phyloP scores from a whole-genome alignment of 2,797 vertebrate species.

The Calcarius lapponicus region DNA sequence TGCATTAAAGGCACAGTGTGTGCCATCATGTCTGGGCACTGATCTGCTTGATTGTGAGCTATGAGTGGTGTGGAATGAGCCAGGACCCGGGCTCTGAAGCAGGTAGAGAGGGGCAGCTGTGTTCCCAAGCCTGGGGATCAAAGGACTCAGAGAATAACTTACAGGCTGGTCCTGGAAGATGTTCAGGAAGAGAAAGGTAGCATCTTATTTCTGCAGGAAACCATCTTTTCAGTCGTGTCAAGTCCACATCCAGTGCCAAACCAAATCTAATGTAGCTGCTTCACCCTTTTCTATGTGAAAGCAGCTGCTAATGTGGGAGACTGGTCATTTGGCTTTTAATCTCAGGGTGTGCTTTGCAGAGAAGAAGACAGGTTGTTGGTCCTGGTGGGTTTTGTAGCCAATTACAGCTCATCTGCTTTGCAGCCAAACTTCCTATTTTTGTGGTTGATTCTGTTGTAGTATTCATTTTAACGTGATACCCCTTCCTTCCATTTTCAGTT shows the following conservation, averaged over 20 bases:
- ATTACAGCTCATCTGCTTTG: slow-evolving; percentile 11
- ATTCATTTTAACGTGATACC: not conserved
- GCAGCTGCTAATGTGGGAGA: not conserved
- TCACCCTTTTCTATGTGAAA: not conserved
- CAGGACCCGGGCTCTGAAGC: not conserved
- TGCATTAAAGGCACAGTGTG: not conserved
- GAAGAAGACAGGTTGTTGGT: not conserved
- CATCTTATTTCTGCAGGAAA: not conserved
- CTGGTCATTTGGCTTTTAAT: not conserved
- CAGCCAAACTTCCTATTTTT: not conserved
- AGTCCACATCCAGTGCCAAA: not conserved
- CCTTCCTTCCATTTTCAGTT: not conserved
- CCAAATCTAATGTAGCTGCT: not conserved
- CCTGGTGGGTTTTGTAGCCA: slow-evolving; percentile 1
- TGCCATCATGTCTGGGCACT: not conserved
- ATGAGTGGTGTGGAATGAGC: not conserved
- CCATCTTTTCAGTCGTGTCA: not conserved
- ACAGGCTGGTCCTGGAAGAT: not conserved
- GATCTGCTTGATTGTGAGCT: not conserved
- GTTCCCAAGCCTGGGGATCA: not conserved
- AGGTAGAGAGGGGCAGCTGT: not conserved
- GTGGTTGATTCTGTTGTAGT: not conserved
- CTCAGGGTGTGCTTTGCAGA: not conserved
- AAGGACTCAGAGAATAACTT: not conserved
- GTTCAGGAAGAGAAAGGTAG: not conserved